A percentile compares a stretch with the other conserved stretches of the same genome.
Conservation (phyloP, 1,140 invertebrate species). For the Rhagoletis zephyria region DNA sequence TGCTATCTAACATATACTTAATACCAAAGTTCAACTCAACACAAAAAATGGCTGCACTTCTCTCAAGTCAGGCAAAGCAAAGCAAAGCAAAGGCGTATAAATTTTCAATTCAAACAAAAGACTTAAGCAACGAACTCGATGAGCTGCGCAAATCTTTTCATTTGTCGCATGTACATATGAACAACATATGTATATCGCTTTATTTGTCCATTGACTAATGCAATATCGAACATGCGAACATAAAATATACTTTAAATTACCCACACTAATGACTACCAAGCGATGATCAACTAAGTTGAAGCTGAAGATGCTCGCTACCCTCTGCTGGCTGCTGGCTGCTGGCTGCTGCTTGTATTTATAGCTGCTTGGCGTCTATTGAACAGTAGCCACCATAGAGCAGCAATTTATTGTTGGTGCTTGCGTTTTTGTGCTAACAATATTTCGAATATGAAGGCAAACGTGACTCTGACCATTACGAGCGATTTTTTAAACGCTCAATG, state of each 20-base stretch:
- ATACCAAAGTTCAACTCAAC: background rate
- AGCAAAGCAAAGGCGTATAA: background rate
- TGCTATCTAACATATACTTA: too few species aligned
- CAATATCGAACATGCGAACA: background rate
- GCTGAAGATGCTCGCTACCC: background rate
- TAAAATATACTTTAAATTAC: constrained; percentile 42
- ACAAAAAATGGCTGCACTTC: background rate
- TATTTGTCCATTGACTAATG: constrained; percentile 23
- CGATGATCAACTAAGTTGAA: constrained; percentile 4
- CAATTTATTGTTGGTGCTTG: background rate
- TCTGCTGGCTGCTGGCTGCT: background rate
- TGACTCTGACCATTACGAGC: constrained; percentile 32
- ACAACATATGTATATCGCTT: background rate
- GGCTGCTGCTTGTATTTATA: background rate
- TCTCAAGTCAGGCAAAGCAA: background rate
- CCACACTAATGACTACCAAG: constrained; percentile 29
- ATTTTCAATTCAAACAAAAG: constrained; percentile 45
- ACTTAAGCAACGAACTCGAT: constrained; percentile 55
- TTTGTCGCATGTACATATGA: background rate
- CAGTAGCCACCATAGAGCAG: background rate
- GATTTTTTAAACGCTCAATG: background rate
- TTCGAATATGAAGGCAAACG: constrained; percentile 28
- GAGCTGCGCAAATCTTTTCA: background rate
- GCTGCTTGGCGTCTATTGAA: background rate
- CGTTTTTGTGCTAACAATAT: background rate